Percentiles rank a stretch among this genome's conserved stretches.
These are phyloP conservation scores for Oscheius sp. DNA, from an alignment of 2,888 invertebrate genomes.

Conservation along the genomic window DNA sequence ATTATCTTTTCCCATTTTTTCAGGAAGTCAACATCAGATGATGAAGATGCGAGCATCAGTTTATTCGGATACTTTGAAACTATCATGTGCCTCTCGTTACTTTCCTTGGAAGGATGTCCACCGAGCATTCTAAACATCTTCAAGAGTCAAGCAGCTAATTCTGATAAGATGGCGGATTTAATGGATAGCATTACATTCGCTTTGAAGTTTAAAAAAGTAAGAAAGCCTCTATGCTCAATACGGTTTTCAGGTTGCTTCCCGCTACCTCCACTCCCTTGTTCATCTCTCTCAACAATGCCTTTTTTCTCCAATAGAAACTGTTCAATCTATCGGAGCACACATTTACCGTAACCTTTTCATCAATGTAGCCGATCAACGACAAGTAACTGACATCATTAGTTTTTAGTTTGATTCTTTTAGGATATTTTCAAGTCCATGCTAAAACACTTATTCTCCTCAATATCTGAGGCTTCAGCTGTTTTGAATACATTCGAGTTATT, in stretches of 20 bases:
- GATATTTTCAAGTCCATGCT: constrained; percentile 10
- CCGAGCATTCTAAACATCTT: not conserved
- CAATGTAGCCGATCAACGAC: not conserved
- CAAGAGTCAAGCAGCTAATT: constrained; percentile 7
- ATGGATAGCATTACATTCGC: constrained; percentile 12
- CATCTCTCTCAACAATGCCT: constrained; percentile 11
- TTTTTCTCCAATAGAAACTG: not conserved
- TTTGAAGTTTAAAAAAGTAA: constrained; percentile 19
- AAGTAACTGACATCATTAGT: not conserved
- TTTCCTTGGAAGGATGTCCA: constrained; percentile 20
- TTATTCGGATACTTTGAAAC: constrained; percentile 24
- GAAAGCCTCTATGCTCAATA: not conserved
- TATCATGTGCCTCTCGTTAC: constrained; percentile 8
- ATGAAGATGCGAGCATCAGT: not conserved
- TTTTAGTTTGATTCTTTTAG: not conserved
- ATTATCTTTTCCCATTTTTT: not conserved
- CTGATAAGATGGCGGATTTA: not conserved
- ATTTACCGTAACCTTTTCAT: constrained; percentile 16
- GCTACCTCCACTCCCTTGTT: not conserved
- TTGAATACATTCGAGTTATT: constrained; percentile 13
- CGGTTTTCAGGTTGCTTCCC: constrained; percentile 6
- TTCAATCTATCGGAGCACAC: constrained; percentile 10
- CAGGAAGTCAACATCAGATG: not conserved
- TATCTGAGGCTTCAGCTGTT: constrained; percentile 10
- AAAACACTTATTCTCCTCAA: constrained; percentile 10